Percentiles rank a stretch among this genome's conserved stretches.
phyloP scores from a whole-genome alignment of 1,140 invertebrate species.

The Periplaneta americana region DNA sequence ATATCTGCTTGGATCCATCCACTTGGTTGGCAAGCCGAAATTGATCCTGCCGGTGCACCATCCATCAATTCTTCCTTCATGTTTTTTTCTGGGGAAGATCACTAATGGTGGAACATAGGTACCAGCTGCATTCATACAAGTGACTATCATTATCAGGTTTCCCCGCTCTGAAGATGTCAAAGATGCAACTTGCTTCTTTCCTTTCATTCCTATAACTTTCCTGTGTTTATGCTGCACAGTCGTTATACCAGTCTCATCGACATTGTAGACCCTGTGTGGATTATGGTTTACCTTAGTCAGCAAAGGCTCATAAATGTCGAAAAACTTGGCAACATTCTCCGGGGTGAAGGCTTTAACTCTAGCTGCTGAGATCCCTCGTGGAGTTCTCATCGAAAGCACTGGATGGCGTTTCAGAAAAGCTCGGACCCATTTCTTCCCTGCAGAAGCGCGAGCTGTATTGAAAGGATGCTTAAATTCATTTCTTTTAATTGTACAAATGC shows the following conservation, averaged over 20 bases:
- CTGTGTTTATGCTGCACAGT: slow-evolving; percentile 26
- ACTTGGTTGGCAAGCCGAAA: slow-evolving; percentile 25
- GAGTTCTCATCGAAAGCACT: too few relatives aligned
- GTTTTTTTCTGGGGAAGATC: slow-evolving; percentile 30
- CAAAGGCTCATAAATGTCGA: slow-evolving; percentile 13
- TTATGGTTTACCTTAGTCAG: slow-evolving; percentile 23
- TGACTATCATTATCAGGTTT: slow-evolving; percentile 27
- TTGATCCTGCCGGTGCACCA: slow-evolving; percentile 24
- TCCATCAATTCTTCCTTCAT: slow-evolving; percentile 20
- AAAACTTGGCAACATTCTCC: neutral
- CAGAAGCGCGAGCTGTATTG: too few relatives aligned
- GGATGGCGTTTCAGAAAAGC: too few relatives aligned
- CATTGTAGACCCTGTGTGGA: slow-evolving; percentile 25
- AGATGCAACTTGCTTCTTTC: slow-evolving; percentile 18
- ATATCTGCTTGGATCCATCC: slow-evolving; percentile 32
- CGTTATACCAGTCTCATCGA: slow-evolving; percentile 20
- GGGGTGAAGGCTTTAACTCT: neutral
- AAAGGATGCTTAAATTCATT: too few relatives aligned
- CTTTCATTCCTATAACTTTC: slow-evolving; percentile 29
- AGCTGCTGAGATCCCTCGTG: too few relatives aligned
- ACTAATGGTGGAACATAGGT: slow-evolving; percentile 29
- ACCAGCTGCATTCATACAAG: slow-evolving; percentile 32
- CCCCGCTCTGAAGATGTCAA: slow-evolving; percentile 31
- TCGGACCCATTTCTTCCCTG: too few relatives aligned
- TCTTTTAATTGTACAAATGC: too few relatives aligned